Evolutionary conservation across 2,888 invertebrate genomes (phyloP), one percentile per base, ranked within the genome.

Genomic region (Dichetophora obliterata): DNA sequence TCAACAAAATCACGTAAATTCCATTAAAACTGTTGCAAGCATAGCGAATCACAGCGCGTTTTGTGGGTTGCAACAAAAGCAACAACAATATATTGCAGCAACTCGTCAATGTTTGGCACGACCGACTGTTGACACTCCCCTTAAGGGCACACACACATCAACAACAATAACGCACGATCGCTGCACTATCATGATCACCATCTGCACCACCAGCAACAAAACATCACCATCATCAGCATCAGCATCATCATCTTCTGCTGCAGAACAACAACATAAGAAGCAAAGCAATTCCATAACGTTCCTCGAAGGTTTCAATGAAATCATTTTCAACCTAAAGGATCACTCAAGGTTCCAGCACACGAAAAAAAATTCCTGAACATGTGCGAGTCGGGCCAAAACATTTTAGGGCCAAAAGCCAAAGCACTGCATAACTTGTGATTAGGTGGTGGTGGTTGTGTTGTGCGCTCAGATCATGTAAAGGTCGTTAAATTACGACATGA

Each of bases 81-180:
- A 52, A 75, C 31, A 22, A 31, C 59, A 43, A 22, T 37, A 48
- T 61, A 61, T 65, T 52, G 65, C 31, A 65, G 65, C 31, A 65
- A 37, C 74, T 52, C 65, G 52, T 74, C 74, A 74, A 68, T 75
- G 71, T 77, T 75, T 77, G 80, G 81, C 80, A 80, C 78, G 79
- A 79, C 82, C 77, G 75, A 80, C 83, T 81, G 82, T 83, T 83
- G 85, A 82, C 83, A 85, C 85, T 82, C 84, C 85, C 84, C 82
- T 77, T 59, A 77, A 76, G 79, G 79, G 76, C 69, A 68, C 75
- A 34, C 66, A 76, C 63, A 69, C 63, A 75, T 27, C n/a, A 6
- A 16, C 43, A 24, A 50, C 63, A 27, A 31, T 52, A 50, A 63
- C 73, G 34, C 71, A 72, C 71, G 59, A 59, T 72, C 71, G 37